Base-by-base conservation (phyloP, 2,797 vertebrate genomes). In the Manis javanica region DNA sequence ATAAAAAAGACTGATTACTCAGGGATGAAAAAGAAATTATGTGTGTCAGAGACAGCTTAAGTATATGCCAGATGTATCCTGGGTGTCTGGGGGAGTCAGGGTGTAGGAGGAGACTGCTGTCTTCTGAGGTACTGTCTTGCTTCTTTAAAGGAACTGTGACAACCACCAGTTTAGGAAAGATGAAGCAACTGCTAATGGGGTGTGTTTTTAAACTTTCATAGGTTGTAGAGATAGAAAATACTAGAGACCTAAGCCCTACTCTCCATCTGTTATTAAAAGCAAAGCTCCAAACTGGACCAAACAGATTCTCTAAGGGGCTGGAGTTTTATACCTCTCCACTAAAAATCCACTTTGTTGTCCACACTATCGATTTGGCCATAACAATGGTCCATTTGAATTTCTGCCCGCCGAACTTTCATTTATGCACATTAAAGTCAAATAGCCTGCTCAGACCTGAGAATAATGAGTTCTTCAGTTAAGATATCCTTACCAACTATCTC, bases 1-100 rank as follows among this genome's bases (percentile, higher is more conserved):
- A 79, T 21, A 49, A 96, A 96, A 97, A 93, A 49, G 79, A 97
- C 97, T 15, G 23, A 98, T 85, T 93, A 97, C 89, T 96, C 87
- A 94, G 71, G 93, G 86, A 93, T 87, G 86, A 96, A 91, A 97
- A 88, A 96, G 90, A 97, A 98, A 98, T 94, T 90, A 93, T 88
- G 83, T 90, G 90, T 97, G 86, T 97, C 95, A 97, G 97, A 97
- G 96, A 97, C 97, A 98, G 97, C 96, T 96, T 89, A 97, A 98
- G 91, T 98, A 96, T 55, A 97, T 75, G 92, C 92, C 96, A 0
- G 83, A 94, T 97, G 87, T 96, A 97, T 92, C 97, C 94, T 81
- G 96, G 71, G 87, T 0, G 57, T 95, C 94, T 57, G 97, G 95
- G 97, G 97, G 97, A 0, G 96, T 87, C 14, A 94, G 90, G 88